A percentile compares a stretch with the other conserved stretches of the same genome.
phyloP scores from a whole-genome alignment of 1,140 invertebrate genomes.

The Drosophila equinoxialis region DNA sequence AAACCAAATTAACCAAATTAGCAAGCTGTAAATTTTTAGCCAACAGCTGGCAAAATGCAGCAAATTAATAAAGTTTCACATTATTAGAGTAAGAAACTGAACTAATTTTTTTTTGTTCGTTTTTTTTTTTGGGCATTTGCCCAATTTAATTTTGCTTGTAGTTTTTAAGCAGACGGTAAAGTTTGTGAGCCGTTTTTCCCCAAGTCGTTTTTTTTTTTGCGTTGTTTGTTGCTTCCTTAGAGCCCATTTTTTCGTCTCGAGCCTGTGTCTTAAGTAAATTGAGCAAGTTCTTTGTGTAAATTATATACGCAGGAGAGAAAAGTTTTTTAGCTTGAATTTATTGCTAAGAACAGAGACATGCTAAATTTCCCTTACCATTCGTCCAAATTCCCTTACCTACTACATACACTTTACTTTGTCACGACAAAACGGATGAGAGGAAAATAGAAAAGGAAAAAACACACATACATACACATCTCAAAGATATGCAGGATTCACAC shows the following conservation, averaged over 20 bases:
- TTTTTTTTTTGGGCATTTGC: constrained; percentile 24
- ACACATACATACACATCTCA: constrained; percentile 18
- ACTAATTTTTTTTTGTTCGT: constrained; percentile 23
- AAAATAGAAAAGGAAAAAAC: constrained; percentile 33
- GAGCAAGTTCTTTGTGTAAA: constrained; percentile 57
- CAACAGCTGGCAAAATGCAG: constrained; percentile 49
- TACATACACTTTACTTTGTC: constrained; percentile 40
- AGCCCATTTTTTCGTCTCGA: constrained; percentile 2
- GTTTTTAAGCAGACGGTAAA: constrained; percentile 43
- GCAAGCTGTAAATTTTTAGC: constrained; percentile 68
- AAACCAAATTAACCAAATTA: constrained; percentile 78
- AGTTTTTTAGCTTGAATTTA: constrained; percentile 62
- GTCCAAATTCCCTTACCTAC: neutral
- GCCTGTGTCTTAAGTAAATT: constrained; percentile 51
- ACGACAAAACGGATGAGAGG: constrained; percentile 21
- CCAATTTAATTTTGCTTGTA: constrained; percentile 51
- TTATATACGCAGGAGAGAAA: constrained; percentile 60
- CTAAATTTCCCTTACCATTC: neutral
- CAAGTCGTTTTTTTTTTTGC: neutral
- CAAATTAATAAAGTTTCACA: constrained; percentile 77
- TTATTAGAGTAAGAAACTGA: constrained; percentile 55
- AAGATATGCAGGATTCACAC: constrained; percentile 50
- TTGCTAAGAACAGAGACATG: constrained; percentile 23
- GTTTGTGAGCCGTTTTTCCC: constrained; percentile 12
- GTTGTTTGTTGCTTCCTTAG: neutral